Evolutionary conservation across 2,888 invertebrate species (phyloP).

Genomic region (Mystacides longicornis): DNA sequence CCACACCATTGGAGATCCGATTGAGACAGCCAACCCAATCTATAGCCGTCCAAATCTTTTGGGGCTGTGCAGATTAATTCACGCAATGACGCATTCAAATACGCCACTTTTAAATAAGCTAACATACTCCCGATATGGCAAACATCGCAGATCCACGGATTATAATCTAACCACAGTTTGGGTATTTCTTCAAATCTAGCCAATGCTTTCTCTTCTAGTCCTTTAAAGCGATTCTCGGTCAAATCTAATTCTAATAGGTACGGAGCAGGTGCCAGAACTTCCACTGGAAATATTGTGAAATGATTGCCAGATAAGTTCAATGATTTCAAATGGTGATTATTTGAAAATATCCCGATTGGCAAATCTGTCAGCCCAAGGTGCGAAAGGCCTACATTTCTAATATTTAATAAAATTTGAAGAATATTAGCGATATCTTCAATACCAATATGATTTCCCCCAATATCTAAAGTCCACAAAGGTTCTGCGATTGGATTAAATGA

Average conservation of each 20-base stretch:
- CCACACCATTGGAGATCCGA: slow-evolving; percentile 41
- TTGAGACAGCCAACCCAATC: slow-evolving; percentile 35
- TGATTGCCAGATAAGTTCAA: slow-evolving; percentile 70
- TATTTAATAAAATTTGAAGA: slow-evolving; percentile 50
- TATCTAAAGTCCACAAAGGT: slow-evolving; percentile 55
- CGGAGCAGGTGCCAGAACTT: slow-evolving; percentile 49
- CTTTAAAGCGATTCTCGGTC: slow-evolving; percentile 64
- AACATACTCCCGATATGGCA: slow-evolving; percentile 55
- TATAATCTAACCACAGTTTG: slow-evolving; percentile 49
- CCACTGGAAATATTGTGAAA: slow-evolving; percentile 50
- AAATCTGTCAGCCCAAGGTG: slow-evolving; percentile 51
- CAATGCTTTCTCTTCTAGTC: slow-evolving; percentile 52
- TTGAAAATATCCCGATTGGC: slow-evolving; percentile 51
- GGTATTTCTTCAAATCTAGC: slow-evolving; percentile 51
- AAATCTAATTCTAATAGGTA: slow-evolving; percentile 60
- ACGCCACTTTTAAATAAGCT: slow-evolving; percentile 48
- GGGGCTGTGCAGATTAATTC: slow-evolving; percentile 55
- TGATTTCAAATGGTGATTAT: slow-evolving; percentile 52
- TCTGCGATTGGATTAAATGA: slow-evolving; percentile 55
- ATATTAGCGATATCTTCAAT: slow-evolving; percentile 50
- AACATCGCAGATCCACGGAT: slow-evolving; percentile 62
- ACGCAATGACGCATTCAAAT: slow-evolving; percentile 44
- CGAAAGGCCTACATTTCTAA: slow-evolving; percentile 52
- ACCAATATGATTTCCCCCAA: slow-evolving; percentile 62
- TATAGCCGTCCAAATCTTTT: slow-evolving; percentile 42